phyloP scores from a whole-genome alignment of 1,140 invertebrate species.

The Pseudomyrmex gracilis region DNA sequence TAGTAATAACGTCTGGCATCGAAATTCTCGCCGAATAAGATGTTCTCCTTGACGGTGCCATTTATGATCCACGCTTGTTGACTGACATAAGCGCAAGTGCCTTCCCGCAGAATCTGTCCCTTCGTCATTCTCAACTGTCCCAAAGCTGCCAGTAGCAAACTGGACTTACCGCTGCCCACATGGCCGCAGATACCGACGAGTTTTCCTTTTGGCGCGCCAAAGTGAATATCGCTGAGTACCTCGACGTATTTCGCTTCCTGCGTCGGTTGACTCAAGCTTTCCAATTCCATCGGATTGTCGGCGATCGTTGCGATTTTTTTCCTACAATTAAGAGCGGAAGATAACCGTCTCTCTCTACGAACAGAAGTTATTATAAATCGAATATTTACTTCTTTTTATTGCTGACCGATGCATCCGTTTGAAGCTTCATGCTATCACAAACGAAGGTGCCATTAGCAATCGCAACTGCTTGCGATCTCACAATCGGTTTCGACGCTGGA shows the following conservation, averaged over 20 bases:
- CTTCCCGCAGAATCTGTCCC: conserved; percentile 87
- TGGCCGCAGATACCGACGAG: conserved; percentile 89
- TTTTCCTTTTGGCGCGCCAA: conserved; percentile 84
- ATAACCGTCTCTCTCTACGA: neutral
- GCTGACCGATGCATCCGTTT: conserved; percentile 18
- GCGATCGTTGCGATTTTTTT: conserved; percentile 32
- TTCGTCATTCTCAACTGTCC: conserved; percentile 86
- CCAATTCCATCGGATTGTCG: conserved; percentile 36
- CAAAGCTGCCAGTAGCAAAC: conserved; percentile 88
- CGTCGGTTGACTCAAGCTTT: conserved; percentile 55
- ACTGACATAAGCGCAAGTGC: conserved; percentile 88
- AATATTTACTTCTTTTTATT: conserved; percentile 71
- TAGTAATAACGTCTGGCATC: conserved; percentile 86
- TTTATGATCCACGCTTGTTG: conserved; percentile 91
- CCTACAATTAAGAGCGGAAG: conserved; percentile 40
- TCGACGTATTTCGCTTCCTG: conserved; percentile 69
- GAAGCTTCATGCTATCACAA: conserved; percentile 78
- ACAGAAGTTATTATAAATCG: neutral
- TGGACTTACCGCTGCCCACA: conserved; percentile 90
- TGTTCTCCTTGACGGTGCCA: conserved; percentile 89
- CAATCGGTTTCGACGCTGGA: conserved; percentile 82
- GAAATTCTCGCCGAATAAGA: conserved; percentile 88
- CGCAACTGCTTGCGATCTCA: conserved; percentile 85
- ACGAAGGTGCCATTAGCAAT: conserved; percentile 86
- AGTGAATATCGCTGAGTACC: conserved; percentile 81